Base-by-base conservation (phyloP, 1,140 invertebrate genomes). In the Macrotrachela quadricornifera region DNA sequence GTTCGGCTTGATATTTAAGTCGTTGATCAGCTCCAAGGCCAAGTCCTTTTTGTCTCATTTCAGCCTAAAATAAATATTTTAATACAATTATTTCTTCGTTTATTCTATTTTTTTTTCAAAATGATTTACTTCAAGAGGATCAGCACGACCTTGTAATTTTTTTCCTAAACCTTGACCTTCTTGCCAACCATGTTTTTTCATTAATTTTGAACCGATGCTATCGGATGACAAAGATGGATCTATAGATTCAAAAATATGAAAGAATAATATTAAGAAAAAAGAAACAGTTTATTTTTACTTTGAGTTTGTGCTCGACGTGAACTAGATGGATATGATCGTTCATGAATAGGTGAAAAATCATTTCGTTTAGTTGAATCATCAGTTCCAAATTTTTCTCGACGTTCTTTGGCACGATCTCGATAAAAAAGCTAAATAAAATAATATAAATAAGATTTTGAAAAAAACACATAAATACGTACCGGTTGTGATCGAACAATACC, bases 141-240 rank as follows among this genome's bases (percentile, higher is more conserved):
- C 82, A 10, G 84, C 84, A 59, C 85, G 76, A n/a, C 90, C 90
- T 72, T 95, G 88, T 64, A 86, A 85, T 38, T 76, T 75, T 64
- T 83, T 85, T 6, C 91, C 92, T 12, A 96, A 71, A 0, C 92
- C 92, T 75, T 85, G 79, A 1, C 91, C 92, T 66, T 88, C 83
- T 9, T 79, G 82, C 91, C 92, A 97, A 0, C 92, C 92, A 91
- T 96, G 96, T 71, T 90, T 94, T 69, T 95, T 87, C 43, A 97
- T 66, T 59, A 97, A 73, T 67, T 84, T 83, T 11, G 51, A 46
- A 30, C 21, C 21, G 8, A 30, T 15, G 45, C 51, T 6, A 53
- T 44, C n/a, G 51, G 21, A 30, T 30, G 21, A 2, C 8, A 8
- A 2, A 4, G 21, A 30, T 30, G 21, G 21, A 30, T 30, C 21